These are phyloP conservation scores for Mimas tiliae DNA, from an alignment of 2,888 invertebrate species.

Conservation along the genomic window DNA sequence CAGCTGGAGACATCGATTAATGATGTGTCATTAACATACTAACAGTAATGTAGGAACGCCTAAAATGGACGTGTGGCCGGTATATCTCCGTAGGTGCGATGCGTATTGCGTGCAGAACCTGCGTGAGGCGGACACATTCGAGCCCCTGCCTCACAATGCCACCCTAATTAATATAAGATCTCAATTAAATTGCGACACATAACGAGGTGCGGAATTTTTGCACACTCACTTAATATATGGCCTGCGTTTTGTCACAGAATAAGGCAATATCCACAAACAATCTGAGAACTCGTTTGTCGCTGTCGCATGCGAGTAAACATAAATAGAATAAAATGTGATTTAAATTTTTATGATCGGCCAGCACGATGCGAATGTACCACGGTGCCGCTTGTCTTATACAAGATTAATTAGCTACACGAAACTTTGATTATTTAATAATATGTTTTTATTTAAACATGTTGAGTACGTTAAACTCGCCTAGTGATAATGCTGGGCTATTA, in stretches of 20 bases:
- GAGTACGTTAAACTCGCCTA: not conserved
- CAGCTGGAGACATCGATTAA: constrained; percentile 3
- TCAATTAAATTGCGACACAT: constrained; percentile 84
- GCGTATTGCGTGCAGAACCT: constrained; percentile 73
- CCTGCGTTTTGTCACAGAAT: constrained; percentile 67
- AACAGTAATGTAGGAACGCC: constrained; percentile 38
- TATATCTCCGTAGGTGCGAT: constrained; percentile 50
- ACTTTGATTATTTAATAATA: constrained; percentile 22
- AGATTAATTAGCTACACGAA: constrained; percentile 39
- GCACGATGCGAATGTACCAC: constrained; percentile 52
- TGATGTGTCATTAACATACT: constrained; percentile 28
- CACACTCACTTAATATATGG: constrained; percentile 66
- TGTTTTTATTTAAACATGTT: constrained; percentile 4
- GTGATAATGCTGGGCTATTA: not conserved
- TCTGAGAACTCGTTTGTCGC: constrained; percentile 69
- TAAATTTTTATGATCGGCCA: constrained; percentile 56
- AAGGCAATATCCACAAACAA: constrained; percentile 68
- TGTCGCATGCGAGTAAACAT: constrained; percentile 54
- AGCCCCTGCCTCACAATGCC: constrained; percentile 72
- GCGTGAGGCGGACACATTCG: constrained; percentile 81
- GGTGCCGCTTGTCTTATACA: constrained; percentile 47
- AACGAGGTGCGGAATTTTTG: constrained; percentile 77
- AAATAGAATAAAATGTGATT: constrained; percentile 59
- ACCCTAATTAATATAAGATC: constrained; percentile 85
- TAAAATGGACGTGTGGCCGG: constrained; percentile 40